Conservation (phyloP, 2,888 invertebrate genomes). For the Acanthosepion pharaonis region DNA sequence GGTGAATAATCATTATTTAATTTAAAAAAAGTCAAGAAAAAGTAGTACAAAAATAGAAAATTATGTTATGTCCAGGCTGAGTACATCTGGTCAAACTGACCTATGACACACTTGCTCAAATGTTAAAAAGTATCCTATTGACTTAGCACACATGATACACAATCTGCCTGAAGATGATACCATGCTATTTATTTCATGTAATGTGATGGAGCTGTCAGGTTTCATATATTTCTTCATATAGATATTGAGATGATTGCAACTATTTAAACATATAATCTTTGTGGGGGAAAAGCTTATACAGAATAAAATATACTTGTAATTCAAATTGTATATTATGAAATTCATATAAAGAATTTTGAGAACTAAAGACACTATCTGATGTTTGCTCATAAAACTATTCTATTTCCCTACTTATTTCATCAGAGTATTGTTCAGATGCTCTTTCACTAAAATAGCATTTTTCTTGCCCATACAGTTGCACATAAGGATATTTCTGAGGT, state of each 20-base stretch:
- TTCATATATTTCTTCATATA: not conserved
- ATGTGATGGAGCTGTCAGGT: conserved; percentile 4
- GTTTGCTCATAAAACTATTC: not conserved
- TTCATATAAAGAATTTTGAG: not conserved
- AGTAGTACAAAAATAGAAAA: not conserved
- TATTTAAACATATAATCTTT: not conserved
- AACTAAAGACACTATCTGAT: not conserved
- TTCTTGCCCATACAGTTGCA: not conserved
- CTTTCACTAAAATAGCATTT: not conserved
- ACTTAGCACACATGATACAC: not conserved
- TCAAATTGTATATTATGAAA: not conserved
- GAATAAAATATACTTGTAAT: not conserved
- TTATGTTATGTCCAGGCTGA: not conserved
- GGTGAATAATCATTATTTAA: not conserved
- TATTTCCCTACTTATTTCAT: not conserved
- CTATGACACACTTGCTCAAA: not conserved
- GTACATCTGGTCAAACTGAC: not conserved
- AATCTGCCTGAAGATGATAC: not conserved
- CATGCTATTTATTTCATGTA: not conserved
- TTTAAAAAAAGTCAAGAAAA: not conserved
- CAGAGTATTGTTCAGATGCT: not conserved
- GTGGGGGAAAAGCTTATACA: not conserved
- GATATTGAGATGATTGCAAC: not conserved
- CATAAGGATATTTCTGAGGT: not conserved
- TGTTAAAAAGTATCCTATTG: not conserved